Conservation (phyloP, 92 coral and sea anemone genomes). For the Palythoa grandis region DNA sequence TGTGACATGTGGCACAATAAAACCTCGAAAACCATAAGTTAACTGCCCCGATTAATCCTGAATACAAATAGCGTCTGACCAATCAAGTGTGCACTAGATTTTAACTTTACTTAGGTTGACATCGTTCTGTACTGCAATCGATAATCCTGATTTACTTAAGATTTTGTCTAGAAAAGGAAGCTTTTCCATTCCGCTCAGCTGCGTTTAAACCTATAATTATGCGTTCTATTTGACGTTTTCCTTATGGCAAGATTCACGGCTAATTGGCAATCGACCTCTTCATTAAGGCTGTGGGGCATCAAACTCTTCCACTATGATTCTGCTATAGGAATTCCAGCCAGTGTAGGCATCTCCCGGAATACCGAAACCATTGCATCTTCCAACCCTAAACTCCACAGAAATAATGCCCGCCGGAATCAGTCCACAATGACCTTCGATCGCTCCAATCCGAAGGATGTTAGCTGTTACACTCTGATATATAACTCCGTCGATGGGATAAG, state of each 20-base stretch:
- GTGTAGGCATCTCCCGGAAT: neutral
- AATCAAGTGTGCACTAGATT: no score
- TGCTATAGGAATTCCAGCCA: conserved; percentile 19
- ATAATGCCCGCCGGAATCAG: conserved; percentile 7
- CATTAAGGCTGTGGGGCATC: conserved; percentile 6
- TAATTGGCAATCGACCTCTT: neutral
- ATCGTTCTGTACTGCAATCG: no score
- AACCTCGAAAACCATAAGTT: no score
- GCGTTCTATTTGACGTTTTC: neutral
- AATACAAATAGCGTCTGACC: no score
- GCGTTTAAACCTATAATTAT: no score
- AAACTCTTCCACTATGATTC: conserved; percentile 20
- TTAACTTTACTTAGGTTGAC: no score
- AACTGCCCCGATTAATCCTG: no score
- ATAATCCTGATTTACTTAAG: no score
- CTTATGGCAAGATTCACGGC: neutral
- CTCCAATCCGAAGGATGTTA: conserved; percentile 2
- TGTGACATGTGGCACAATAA: no score
- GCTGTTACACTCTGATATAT: neutral
- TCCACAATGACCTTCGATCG: conserved; percentile 23
- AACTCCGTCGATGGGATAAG: conserved; percentile 20
- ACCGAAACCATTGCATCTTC: neutral
- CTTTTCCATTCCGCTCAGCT: no score
- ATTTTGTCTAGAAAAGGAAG: no score
- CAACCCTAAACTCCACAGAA: conserved; percentile 19